Conservation (phyloP, 2,888 invertebrate species). For the Sesamia inferens region DNA sequence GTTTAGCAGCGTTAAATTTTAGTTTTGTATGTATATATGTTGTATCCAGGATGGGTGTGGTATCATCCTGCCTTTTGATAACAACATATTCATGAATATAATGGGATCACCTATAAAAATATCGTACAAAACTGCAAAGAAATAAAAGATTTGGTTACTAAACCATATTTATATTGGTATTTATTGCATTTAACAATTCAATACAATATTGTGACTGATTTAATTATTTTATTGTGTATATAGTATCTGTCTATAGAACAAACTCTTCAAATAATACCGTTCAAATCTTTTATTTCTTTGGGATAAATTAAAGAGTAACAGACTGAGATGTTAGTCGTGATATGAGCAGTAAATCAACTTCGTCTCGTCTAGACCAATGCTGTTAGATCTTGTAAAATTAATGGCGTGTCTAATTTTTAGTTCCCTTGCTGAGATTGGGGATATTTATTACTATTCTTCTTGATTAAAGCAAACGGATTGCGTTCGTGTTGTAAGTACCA, state of each 20-base stretch:
- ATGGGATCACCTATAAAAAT: neutral
- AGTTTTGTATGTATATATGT: neutral
- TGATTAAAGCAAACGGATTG: conserved; percentile 34
- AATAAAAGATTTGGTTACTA: neutral
- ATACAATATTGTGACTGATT: neutral
- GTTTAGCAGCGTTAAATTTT: neutral
- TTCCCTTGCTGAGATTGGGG: conserved; percentile 30
- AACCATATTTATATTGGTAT: neutral
- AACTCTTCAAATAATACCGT: conserved; percentile 18
- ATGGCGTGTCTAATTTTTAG: conserved; percentile 57
- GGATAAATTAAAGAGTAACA: conserved; percentile 23
- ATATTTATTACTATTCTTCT: conserved; percentile 46
- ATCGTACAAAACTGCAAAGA: neutral
- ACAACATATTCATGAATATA: neutral
- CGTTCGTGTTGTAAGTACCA: conserved; percentile 7
- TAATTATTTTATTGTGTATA: neutral
- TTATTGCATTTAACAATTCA: neutral
- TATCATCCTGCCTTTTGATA: neutral
- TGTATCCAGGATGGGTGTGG: neutral
- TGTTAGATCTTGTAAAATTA: conserved; percentile 54
- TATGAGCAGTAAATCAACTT: conserved; percentile 53
- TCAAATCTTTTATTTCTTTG: conserved; percentile 29
- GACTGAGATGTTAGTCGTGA: conserved; percentile 19
- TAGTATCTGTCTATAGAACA: neutral
- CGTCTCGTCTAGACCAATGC: conserved; percentile 57